phyloP scores from a whole-genome alignment of 2,888 invertebrate species.

The Ennomos quercinarius region DNA sequence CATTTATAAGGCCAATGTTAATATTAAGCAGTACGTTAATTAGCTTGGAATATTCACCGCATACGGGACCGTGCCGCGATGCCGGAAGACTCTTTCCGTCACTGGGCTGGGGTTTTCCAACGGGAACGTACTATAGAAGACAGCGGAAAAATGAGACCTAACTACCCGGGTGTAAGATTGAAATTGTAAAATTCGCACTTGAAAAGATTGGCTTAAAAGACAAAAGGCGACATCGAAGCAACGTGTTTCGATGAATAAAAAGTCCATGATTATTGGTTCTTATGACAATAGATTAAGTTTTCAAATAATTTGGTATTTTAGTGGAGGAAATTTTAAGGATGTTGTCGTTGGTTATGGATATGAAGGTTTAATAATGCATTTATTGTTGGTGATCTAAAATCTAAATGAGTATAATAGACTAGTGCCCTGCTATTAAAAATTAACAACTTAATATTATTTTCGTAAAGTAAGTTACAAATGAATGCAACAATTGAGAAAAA shows the following conservation, averaged over 20 bases:
- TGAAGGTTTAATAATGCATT: neutral
- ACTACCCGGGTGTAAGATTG: neutral
- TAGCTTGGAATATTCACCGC: slow-evolving; percentile 65
- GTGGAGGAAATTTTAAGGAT: neutral
- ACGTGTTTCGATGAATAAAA: neutral
- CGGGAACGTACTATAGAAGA: slow-evolving; percentile 44
- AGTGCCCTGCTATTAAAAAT: too few relatives aligned
- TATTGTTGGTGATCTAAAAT: slow-evolving; percentile 1
- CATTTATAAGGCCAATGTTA: slow-evolving; percentile 18
- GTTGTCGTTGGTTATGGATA: slow-evolving; percentile 5
- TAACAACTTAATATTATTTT: too few relatives aligned
- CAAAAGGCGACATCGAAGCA: neutral
- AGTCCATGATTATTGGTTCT: neutral
- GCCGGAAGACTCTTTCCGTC: slow-evolving; percentile 74
- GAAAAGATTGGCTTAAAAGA: neutral
- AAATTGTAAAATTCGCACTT: neutral
- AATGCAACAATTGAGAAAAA: too few relatives aligned
- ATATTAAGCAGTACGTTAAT: slow-evolving; percentile 57
- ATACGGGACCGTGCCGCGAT: slow-evolving; percentile 58
- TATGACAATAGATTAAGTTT: neutral
- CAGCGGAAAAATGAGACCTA: slow-evolving; percentile 4
- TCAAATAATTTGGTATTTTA: neutral
- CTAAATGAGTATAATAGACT: too few relatives aligned
- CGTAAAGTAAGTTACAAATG: too few relatives aligned
- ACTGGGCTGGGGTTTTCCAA: slow-evolving; percentile 50